Evolutionary conservation across 64 coral and sea anemone genomes (phyloP).

Genomic region (Exaiptasia diaphana): DNA sequence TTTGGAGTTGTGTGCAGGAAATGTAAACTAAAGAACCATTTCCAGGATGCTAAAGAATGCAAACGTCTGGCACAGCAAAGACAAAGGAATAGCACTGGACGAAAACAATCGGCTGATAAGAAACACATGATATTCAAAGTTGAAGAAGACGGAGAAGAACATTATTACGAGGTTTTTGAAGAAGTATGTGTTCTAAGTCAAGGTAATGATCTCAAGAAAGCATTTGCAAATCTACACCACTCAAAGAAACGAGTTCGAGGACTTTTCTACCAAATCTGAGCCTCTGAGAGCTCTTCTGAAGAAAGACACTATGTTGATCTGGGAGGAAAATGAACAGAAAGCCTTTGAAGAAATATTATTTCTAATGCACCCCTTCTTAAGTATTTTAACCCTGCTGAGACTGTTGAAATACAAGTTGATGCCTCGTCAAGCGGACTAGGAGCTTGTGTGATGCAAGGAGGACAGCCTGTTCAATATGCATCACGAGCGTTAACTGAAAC

Average conservation of each 20-base stretch:
- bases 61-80: too few species aligned
- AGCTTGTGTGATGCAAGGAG: constrained; percentile 21
- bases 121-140: constrained; percentile 14
- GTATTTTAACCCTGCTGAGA: constrained; percentile 18
- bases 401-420: constrained; percentile 2
- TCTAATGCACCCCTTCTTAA: constrained; percentile 22
- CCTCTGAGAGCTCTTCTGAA: not conserved
- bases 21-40: too few species aligned
- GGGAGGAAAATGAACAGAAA: constrained; percentile 31
- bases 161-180: not conserved
- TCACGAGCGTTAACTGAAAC: constrained; percentile 6
- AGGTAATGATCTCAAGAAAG: not conserved
- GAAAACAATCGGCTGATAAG: too few species aligned
- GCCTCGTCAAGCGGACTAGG: constrained; percentile 20
- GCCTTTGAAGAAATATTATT: constrained; percentile 21
- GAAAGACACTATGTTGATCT: not conserved
- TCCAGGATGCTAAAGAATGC: too few species aligned
- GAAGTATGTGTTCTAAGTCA: not conserved
- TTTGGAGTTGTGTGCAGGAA: too few species aligned
- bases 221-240: constrained; percentile 5
- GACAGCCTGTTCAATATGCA: not conserved
- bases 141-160: constrained; percentile 2
- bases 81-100: too few species aligned
- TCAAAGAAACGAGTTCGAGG: constrained; percentile 19
- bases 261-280: too few species aligned